Base-by-base conservation (phyloP, 1,140 invertebrate species). In the Diploscapter pachys region DNA sequence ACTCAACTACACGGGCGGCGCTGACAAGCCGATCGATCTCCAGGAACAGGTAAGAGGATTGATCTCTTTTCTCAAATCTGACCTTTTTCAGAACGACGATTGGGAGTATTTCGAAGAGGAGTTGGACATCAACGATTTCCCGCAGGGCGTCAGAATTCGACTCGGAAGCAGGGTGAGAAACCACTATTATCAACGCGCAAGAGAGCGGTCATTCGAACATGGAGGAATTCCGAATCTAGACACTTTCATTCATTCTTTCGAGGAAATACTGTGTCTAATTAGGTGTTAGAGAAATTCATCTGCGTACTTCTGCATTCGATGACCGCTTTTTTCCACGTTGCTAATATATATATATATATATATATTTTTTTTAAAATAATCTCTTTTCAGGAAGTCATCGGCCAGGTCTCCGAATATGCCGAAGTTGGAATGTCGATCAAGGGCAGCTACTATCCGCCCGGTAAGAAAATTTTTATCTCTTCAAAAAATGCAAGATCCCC, bases 121-220 rank as follows among this genome's bases (percentile, higher is more conserved):
- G 86, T 89, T 99, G 68, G 97, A 99, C 87, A 99, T 99, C 80
- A 99, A 99, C 84, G 96, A 99, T 87, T 99, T 99, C 88, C 97
- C 96, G 48, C 96, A 99, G 81, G 95, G 97, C 86, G 95, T 96
- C 0, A 89, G 96, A 73, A 98, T 95, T 94, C 90, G 94, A 77
- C 93, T 99, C n/a, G 98, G 96, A 2, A 96, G 93, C 66, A 96
- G 96, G 89, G 91, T 92, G 83, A 71, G 76, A 31, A 31, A 1
- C 31, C 31, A 31, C 31, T 31, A 31, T 31, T 31, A 31, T 31
- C 31, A 31, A 1, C 31, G 31, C 31, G 31, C 0, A 31, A 31
- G 31, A 31, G 1, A 31, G 31, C 31, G 31, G 31, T 31, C 1
- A 31, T 31, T 31, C 31, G 31, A 31, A 31, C 31, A 31, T 31